Percentiles rank a stretch among this genome's conserved stretches.
Conservation (phyloP, 2,888 invertebrate genomes). For the Pristionchus fissidentatus region DNA sequence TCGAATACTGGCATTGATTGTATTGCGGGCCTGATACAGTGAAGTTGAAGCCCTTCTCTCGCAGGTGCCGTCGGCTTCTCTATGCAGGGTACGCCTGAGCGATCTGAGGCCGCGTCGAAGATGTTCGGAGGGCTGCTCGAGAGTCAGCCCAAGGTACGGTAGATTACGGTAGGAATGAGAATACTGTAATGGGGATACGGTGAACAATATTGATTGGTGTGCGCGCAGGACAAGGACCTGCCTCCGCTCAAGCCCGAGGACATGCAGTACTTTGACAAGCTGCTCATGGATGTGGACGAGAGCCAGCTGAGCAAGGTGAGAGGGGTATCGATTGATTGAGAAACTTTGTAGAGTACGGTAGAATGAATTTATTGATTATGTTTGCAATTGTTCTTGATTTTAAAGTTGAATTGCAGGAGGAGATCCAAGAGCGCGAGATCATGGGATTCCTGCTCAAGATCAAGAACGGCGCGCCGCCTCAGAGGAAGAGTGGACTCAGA, state of each 20-base stretch:
- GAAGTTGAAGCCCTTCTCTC: not conserved
- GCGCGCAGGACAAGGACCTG: slow-evolving; percentile 81
- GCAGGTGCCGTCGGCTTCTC: slow-evolving; percentile 88
- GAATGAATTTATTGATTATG: not conserved
- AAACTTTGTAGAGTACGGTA: not conserved
- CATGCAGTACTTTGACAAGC: slow-evolving; percentile 99
- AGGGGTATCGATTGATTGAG: slow-evolving; percentile 52
- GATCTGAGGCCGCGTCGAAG: slow-evolving; percentile 49
- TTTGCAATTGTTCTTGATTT: not conserved
- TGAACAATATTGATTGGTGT: not conserved
- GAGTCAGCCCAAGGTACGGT: slow-evolving; percentile 89
- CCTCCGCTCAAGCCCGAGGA: slow-evolving; percentile 99
- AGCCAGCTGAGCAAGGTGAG: slow-evolving; percentile 91
- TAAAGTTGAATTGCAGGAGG: slow-evolving; percentile 82
- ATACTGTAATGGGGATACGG: not conserved
- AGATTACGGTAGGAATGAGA: not conserved
- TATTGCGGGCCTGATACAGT: not conserved
- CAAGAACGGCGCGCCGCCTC: slow-evolving; percentile 99
- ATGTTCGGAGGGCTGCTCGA: slow-evolving; percentile 79
- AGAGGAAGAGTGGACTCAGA: slow-evolving; percentile 84
- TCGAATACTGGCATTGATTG: not conserved
- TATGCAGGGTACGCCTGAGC: slow-evolving; percentile 82
- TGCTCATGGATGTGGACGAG: slow-evolving; percentile 97
- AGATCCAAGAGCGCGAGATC: slow-evolving; percentile 97
- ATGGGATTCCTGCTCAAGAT: slow-evolving; percentile 98